Evolutionary conservation across 2,888 invertebrate species (phyloP), one percentile per base, ranked within the genome.

Genomic region (Trissolcus japonicus): DNA sequence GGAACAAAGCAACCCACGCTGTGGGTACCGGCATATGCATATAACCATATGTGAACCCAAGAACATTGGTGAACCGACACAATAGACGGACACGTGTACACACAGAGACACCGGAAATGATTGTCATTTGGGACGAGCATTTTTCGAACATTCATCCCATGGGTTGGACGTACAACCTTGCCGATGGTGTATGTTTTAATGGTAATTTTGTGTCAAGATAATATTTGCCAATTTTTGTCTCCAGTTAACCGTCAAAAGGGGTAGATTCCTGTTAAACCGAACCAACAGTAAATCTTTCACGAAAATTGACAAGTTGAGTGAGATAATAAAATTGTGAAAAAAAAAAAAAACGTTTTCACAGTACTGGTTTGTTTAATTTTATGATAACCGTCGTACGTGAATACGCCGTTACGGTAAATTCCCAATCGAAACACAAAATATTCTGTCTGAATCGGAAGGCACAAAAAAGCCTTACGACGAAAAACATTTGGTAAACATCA

Each of bases 1-100:
- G 81, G 83, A 85, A 86, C 85, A 86, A 85, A 85, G 84, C 86
- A 80, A 78, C 86, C 86, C 84, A 85, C 86, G 84, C 84, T 75
- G 80, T 69, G 77, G 82, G 80, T 79, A 83, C 80, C 84, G 81
- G 83, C 84, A 82, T 82, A 83, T 83, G 35, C 35, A 11, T 35
- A 35, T 82, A 46, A 16, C 83, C 83, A 81, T 83, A 81, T 79
- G 81, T 69, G 82, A 82, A 80, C 79, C 81, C 80, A 80, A 82
- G 82, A 82, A 81, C 81, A 84, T 76, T 82, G 75, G 79, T 71
- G 79, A 78, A 79, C 80, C 71, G 79, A 79, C 81, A 81, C 75
- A 68, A 78, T 75, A 56, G 72, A 56, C 25, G 25, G 66, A 71
- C 54, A 67, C 73, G 67, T 69, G 71, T 62, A 72, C 68, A 65